Conservation (phyloP, 2,888 invertebrate species). For the Argyra leucocephala region DNA sequence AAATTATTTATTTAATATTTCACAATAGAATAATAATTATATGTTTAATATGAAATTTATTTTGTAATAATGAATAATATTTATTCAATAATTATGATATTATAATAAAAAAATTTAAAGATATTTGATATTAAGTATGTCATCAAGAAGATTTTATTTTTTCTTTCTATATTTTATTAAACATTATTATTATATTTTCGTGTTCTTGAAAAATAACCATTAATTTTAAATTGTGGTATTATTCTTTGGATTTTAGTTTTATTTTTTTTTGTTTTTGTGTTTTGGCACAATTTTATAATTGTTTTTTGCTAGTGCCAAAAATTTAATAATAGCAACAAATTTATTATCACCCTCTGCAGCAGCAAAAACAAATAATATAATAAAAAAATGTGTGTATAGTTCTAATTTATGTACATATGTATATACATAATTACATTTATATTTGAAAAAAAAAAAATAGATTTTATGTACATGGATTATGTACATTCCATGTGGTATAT, state of each 20-base stretch:
- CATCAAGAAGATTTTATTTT: neutral
- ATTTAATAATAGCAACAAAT: neutral
- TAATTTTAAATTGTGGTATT: neutral
- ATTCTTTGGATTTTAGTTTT: too few relatives aligned
- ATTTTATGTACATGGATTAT: too few relatives aligned
- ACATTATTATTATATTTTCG: neutral
- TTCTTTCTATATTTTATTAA: neutral
- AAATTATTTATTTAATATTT: too few relatives aligned
- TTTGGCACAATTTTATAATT: neutral
- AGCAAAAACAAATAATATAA: neutral
- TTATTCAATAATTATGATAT: neutral
- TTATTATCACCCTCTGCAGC: neutral
- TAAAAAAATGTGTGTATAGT: neutral
- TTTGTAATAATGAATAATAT: neutral
- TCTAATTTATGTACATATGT: too few relatives aligned
- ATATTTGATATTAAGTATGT: neutral
- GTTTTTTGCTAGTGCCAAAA: neutral
- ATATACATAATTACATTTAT: too few relatives aligned
- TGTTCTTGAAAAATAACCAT: neutral
- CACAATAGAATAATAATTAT: too few relatives aligned
- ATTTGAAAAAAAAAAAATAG: too few relatives aligned
- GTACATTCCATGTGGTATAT: too few relatives aligned
- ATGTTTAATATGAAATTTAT: too few relatives aligned
- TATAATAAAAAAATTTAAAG: neutral
- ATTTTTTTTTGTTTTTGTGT: neutral